Percentiles rank a stretch among this genome's conserved stretches.
phyloP scores from a whole-genome alignment of 1,140 invertebrate species.

The Papilio machaon region DNA sequence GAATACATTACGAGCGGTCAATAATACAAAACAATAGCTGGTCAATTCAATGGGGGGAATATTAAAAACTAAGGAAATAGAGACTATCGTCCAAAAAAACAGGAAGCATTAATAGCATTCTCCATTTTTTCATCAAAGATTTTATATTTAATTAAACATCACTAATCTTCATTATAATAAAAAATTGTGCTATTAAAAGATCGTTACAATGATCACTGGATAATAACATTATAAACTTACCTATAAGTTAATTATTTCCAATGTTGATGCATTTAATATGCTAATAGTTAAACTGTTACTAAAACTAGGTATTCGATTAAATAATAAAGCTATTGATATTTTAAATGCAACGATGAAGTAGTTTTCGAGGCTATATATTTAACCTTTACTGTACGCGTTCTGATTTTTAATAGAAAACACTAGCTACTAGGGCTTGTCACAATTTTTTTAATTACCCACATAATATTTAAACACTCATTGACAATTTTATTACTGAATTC shows the following conservation, averaged over 20 bases:
- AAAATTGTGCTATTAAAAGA: neutral
- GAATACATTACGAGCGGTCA: conserved; percentile 34
- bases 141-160: conserved; percentile 8
- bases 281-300: neutral
- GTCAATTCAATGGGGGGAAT: conserved; percentile 25
- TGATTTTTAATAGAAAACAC: conserved; percentile 8
- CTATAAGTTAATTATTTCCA: neutral
- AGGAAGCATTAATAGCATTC: conserved; percentile 25
- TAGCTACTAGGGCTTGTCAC: conserved; percentile 2
- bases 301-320: neutral
- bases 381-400: conserved; percentile 53
- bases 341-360: conserved; percentile 48
- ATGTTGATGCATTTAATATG: neutral
- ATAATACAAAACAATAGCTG: conserved; percentile 43
- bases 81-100: neutral
- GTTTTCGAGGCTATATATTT: conserved; percentile 55
- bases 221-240: neutral
- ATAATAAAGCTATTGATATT: conserved; percentile 26
- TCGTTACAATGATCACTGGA: neutral
- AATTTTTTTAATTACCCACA: neutral
- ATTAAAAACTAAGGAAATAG: conserved; percentile 46
- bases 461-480: neutral
- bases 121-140: neutral
- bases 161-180: neutral
- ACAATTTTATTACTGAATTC: neutral